phyloP scores from a whole-genome alignment of 1,140 invertebrate genomes.

The Drosophila pruinosa region DNA sequence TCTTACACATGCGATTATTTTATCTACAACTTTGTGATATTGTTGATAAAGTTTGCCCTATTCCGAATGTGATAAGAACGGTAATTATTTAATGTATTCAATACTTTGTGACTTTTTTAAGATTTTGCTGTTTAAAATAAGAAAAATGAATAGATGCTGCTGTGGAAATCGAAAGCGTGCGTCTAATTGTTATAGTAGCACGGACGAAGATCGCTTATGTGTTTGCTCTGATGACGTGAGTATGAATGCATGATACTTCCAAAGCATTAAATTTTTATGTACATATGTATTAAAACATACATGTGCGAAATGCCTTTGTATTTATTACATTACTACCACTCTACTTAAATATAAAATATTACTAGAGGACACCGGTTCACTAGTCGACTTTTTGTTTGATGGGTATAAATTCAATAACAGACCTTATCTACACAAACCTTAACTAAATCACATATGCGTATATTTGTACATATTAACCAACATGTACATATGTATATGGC shows the following conservation, averaged over 20 bases:
- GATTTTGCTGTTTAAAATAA: not conserved
- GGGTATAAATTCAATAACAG: not conserved
- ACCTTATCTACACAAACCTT: not conserved
- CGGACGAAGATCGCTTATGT: constrained; percentile 17
- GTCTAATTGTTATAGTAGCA: not conserved
- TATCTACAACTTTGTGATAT: not conserved
- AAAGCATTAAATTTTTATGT: not conserved
- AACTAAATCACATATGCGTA: not conserved
- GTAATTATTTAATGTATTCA: not conserved
- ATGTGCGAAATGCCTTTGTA: not conserved
- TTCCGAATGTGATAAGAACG: not conserved
- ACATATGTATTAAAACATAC: too few relatives aligned
- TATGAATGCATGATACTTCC: not conserved
- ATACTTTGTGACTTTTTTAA: not conserved
- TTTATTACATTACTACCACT: not conserved
- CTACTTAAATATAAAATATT: too few relatives aligned
- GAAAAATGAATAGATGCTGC: constrained; percentile 46
- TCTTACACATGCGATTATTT: not conserved
- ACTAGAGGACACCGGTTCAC: not conserved
- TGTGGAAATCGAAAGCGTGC: constrained; percentile 41
- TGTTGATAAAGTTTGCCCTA: not conserved
- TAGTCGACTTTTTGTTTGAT: not conserved
- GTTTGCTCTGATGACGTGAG: constrained; percentile 43
- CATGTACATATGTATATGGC: not conserved
- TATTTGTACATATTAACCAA: not conserved